Evolutionary conservation across 1,140 invertebrate species (phyloP).

Genomic region (Drosophila micromelanica): DNA sequence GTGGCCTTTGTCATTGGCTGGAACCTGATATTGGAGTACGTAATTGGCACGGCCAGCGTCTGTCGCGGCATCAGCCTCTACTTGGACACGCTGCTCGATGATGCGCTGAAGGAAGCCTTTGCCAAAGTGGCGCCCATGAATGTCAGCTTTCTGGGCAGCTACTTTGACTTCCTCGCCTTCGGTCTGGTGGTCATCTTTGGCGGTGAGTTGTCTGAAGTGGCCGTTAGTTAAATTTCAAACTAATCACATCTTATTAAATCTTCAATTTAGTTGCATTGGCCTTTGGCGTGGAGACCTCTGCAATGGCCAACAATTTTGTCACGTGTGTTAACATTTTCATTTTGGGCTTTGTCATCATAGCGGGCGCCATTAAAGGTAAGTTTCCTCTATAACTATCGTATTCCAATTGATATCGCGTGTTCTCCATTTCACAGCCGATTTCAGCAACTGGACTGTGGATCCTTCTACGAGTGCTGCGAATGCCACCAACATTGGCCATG

Average conservation of each 20-base stretch:
- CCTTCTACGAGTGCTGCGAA: slow-evolving; percentile 26
- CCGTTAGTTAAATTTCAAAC: not conserved
- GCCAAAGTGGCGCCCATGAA: slow-evolving; percentile 86
- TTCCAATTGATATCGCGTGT: too few relatives aligned
- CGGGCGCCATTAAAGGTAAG: slow-evolving; percentile 90
- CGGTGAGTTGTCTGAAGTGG: slow-evolving; percentile 70
- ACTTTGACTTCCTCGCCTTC: slow-evolving; percentile 89
- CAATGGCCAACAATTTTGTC: slow-evolving; percentile 93
- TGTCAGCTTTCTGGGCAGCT: slow-evolving; percentile 86
- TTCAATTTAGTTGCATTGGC: slow-evolving; percentile 86
- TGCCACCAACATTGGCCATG: slow-evolving; percentile 78
- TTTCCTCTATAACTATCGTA: not conserved
- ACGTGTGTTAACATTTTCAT: slow-evolving; percentile 93
- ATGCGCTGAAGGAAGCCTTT: slow-evolving; percentile 85
- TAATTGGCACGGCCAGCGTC: slow-evolving; percentile 94
- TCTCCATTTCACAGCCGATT: slow-evolving; percentile 42
- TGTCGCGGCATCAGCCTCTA: slow-evolving; percentile 92
- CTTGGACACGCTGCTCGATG: slow-evolving; percentile 87
- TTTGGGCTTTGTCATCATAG: slow-evolving; percentile 92
- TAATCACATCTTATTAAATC: not conserved
- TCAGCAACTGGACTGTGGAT: slow-evolving; percentile 59
- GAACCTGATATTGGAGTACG: slow-evolving; percentile 96
- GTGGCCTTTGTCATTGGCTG: slow-evolving; percentile 93
- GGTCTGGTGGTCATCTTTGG: slow-evolving; percentile 87
- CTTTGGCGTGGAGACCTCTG: slow-evolving; percentile 93